Base-by-base conservation (phyloP, 2,113 vertebrate genomes). In the Patagioenas fasciata region DNA sequence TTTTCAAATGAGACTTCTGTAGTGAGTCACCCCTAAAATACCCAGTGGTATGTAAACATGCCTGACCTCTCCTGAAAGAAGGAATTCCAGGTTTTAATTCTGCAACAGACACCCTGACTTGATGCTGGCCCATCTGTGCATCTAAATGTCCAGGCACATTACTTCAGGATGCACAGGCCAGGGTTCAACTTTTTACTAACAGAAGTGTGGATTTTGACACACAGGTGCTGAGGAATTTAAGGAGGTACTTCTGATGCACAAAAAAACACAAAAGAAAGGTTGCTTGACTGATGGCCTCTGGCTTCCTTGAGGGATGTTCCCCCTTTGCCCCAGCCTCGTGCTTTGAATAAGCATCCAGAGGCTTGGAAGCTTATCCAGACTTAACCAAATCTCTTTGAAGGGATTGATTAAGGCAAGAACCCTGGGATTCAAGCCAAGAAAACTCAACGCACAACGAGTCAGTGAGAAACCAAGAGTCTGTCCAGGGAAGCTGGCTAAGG, bases 371-470 rank as follows among this genome's bases (percentile, higher is more conserved):
- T 93, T 96, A 96, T 91, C 92, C 91, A 94, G 93, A 92, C 66
- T 96, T 96, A 94, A 73, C 92, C 95, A 93, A 94, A 96, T 94
- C 80, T 92, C 95, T 96, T 96, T 97, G 96, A 97, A 96, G 96
- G 92, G 1, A 91, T 58, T 91, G 96, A 96, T 97, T 96, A 97
- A 97, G 93, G 91, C 95, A 95, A 86, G 86, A 95, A 94, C 96
- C 86, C 91, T 96, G 95, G 96, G 96, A 96, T 10, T 11, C 70
- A 85, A 80, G 92, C 96, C 96, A 97, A 93, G 73, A 96, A 97
- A 81, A 86, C 83, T 92, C 93, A 92, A 90, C 65, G 70, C 40
- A 61, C 92, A 85, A 70, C 60, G 77, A 96, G 85, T 79, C 92
- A 89, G 54, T 95, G 86, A 94, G 92, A 96, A 96, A 97, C 83